These are phyloP conservation scores for Thera obeliscata DNA, from an alignment of 2,888 invertebrate genomes.

Conservation along the genomic window DNA sequence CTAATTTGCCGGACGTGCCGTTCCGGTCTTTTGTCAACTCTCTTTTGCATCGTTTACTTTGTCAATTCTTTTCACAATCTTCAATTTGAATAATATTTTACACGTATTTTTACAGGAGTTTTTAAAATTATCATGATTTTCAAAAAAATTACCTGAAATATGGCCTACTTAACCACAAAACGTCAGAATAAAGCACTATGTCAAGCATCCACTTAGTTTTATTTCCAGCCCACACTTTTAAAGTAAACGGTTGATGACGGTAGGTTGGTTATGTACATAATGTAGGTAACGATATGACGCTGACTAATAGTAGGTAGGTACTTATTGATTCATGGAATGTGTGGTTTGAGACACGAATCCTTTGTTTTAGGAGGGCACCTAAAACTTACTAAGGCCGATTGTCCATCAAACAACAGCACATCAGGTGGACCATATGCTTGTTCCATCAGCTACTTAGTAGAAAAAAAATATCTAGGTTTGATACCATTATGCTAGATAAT, in stretches of 20 bases:
- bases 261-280: slow-evolving; percentile 11
- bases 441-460: no score
- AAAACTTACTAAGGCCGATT: neutral
- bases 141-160: neutral
- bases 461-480: no score
- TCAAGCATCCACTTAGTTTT: neutral
- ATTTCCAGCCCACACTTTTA: slow-evolving; percentile 11
- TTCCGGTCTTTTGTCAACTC: slow-evolving; percentile 28
- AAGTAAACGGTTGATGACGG: slow-evolving; percentile 12
- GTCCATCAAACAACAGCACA: neutral
- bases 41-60: slow-evolving; percentile 27
- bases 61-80: neutral
- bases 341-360: slow-evolving; percentile 7
- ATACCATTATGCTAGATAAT: no score
- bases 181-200: neutral
- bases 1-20: slow-evolving; percentile 30
- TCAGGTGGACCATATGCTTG: no score
- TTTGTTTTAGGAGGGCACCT: slow-evolving; percentile 20
- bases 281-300: slow-evolving; percentile 5
- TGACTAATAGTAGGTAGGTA: slow-evolving; percentile 14
- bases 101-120: neutral
- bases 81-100: neutral
- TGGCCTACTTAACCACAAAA: neutral
- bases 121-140: no score
- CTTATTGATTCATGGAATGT: slow-evolving; percentile 20